Evolutionary conservation across 1,140 invertebrate species (phyloP).

Genomic region (Solenopsis invicta): DNA sequence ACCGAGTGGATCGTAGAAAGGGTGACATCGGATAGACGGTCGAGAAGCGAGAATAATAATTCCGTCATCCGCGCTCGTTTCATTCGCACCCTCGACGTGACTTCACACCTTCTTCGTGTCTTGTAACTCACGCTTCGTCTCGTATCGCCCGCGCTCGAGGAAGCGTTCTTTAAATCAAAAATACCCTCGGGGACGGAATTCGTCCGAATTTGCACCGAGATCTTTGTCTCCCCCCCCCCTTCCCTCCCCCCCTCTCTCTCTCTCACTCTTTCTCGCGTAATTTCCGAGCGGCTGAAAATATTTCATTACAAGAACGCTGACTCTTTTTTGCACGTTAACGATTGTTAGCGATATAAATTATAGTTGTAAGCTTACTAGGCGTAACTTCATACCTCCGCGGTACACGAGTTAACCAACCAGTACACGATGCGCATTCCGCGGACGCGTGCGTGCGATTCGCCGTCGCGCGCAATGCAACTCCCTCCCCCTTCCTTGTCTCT

Average conservation of each 20-base stretch:
- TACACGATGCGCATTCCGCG: slow-evolving; percentile 39
- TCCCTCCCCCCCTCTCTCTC: neutral
- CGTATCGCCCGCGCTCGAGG: slow-evolving; percentile 20
- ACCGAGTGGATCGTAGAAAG: slow-evolving; percentile 15
- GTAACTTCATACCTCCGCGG: neutral
- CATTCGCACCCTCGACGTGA: slow-evolving; percentile 10
- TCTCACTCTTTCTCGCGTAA: neutral
- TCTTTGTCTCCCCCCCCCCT: too few species aligned
- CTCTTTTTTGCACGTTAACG: slow-evolving; percentile 3
- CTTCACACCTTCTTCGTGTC: slow-evolving; percentile 49
- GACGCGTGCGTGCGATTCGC: slow-evolving; percentile 63
- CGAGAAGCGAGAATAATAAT: slow-evolving; percentile 58
- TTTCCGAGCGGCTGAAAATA: slow-evolving; percentile 47
- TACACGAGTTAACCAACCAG: neutral
- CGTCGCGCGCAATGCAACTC: slow-evolving; percentile 58
- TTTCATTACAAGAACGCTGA: slow-evolving; percentile 6
- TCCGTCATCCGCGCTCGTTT: slow-evolving; percentile 54
- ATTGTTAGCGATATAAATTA: slow-evolving; percentile 16
- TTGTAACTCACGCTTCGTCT: slow-evolving; percentile 41
- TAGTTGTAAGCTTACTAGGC: slow-evolving; percentile 3
- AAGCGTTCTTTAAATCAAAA: slow-evolving; percentile 36
- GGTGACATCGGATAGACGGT: slow-evolving; percentile 8
- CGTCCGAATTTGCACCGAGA: slow-evolving; percentile 2
- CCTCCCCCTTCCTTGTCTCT: slow-evolving; percentile 23
- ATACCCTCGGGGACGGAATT: slow-evolving; percentile 17